These are phyloP conservation scores for Chaunax sp. DNA, from an alignment of 2,797 vertebrate species.

Conservation along the genomic window DNA sequence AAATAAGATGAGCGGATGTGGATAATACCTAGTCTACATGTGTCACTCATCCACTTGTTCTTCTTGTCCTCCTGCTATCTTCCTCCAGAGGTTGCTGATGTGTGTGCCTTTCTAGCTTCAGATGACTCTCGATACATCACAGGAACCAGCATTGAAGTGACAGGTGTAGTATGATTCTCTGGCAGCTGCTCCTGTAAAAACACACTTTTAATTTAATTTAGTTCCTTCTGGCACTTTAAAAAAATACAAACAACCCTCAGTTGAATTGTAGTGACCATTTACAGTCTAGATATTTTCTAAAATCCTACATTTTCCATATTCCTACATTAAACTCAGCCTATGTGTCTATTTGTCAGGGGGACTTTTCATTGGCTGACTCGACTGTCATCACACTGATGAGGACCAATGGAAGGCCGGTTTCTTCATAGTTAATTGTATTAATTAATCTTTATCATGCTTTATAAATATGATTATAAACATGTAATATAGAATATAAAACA, in stretches of 20 bases:
- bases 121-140: constrained; percentile 91
- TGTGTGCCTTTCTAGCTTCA: constrained; percentile 90
- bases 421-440: background rate
- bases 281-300: background rate
- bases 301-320: background rate
- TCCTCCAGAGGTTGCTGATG: constrained; percentile 88
- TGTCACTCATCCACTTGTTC: background rate
- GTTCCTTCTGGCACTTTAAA: background rate
- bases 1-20: background rate
- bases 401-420: constrained; percentile 6
- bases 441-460: constrained; percentile 1
- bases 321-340: background rate
- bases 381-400: background rate
- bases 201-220: background rate
- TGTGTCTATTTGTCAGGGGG: constrained; percentile 72
- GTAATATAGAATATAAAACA: constrained; percentile 4
- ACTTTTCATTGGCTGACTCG: constrained; percentile 82
- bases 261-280: background rate
- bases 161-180: constrained; percentile 74
- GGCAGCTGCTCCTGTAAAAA: no score
- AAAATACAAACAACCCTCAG: background rate
- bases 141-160: constrained; percentile 89
- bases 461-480: background rate
- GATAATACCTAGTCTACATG: background rate
- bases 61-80: constrained; percentile 3